phyloP scores from a whole-genome alignment of 2,888 invertebrate species.

The Alviniconcha strummeri region DNA sequence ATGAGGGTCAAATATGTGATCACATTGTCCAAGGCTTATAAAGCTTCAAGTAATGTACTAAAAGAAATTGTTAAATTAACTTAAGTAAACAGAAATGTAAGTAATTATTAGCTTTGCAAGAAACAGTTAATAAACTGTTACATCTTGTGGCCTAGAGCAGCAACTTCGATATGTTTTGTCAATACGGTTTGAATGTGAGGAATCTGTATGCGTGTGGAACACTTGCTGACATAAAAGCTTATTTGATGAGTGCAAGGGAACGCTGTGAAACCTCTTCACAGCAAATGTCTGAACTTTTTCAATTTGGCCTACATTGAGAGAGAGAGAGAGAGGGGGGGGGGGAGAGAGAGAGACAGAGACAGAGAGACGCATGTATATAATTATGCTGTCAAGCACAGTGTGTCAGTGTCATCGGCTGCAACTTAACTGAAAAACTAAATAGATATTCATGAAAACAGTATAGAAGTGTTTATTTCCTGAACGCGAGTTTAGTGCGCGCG shows the following conservation, averaged over 20 bases:
- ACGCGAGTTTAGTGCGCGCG: neutral
- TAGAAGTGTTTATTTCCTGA: neutral
- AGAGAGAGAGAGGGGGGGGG: neutral
- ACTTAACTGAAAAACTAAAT: neutral
- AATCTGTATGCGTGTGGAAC: neutral
- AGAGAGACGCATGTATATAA: neutral
- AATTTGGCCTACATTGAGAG: neutral
- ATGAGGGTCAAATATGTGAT: no score
- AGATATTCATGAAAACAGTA: neutral
- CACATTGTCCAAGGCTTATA: no score
- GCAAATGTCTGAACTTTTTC: no score
- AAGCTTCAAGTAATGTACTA: no score
- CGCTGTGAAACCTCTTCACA: no score
- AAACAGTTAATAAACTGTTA: no score
- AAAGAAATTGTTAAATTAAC: no score
- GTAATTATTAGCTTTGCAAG: no score
- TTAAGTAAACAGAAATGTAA: no score
- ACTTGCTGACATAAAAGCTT: neutral
- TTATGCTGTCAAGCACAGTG: neutral
- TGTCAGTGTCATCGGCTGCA: neutral
- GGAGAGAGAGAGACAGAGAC: neutral
- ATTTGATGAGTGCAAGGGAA: neutral
- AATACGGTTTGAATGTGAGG: neutral
- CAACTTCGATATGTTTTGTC: no score
- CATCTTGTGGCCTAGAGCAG: no score